Conservation (phyloP, 2,797 vertebrate species). For the Tarsius wallacei region DNA sequence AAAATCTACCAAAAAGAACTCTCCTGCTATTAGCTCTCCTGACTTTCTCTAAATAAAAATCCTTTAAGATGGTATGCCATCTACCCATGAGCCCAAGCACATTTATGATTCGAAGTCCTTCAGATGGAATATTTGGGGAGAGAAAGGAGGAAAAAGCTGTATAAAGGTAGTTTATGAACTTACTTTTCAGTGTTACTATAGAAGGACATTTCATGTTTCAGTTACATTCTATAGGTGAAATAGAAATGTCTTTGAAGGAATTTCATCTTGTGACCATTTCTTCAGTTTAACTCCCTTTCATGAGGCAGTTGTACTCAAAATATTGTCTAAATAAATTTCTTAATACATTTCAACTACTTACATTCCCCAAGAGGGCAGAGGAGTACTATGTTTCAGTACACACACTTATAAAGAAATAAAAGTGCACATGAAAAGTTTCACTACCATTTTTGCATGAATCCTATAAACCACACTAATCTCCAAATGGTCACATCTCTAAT, state of each 20-base stretch:
- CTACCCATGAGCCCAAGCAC: not conserved
- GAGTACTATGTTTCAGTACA: slow-evolving; percentile 51
- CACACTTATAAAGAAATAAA: slow-evolving; percentile 42
- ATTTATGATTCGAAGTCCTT: slow-evolving; percentile 50
- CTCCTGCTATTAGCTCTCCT: slow-evolving; percentile 60
- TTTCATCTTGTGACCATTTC: slow-evolving; percentile 62
- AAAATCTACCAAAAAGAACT: slow-evolving; percentile 79
- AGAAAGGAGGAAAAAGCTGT: not conserved
- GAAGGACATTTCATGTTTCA: slow-evolving; percentile 4
- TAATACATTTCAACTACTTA: slow-evolving; percentile 67
- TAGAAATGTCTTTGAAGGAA: slow-evolving; percentile 52
- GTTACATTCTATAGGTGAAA: slow-evolving; percentile 33
- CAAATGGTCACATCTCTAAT: slow-evolving; percentile 51
- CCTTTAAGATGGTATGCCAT: slow-evolving; percentile 25
- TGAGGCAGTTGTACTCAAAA: slow-evolving; percentile 67
- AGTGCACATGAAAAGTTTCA: not conserved
- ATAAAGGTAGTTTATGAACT: slow-evolving; percentile 37
- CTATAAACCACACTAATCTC: slow-evolving; percentile 66
- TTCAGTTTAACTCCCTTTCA: slow-evolving; percentile 62
- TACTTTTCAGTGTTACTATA: slow-evolving; percentile 10
- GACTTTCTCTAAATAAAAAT: slow-evolving; percentile 77
- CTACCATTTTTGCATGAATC: slow-evolving; percentile 36
- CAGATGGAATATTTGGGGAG: not conserved
- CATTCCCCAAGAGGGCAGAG: slow-evolving; percentile 71
- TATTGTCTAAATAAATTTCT: slow-evolving; percentile 73